Evolutionary conservation across 2,113 vertebrate genomes (phyloP).

Genomic region (Sebastes schlegelii): DNA sequence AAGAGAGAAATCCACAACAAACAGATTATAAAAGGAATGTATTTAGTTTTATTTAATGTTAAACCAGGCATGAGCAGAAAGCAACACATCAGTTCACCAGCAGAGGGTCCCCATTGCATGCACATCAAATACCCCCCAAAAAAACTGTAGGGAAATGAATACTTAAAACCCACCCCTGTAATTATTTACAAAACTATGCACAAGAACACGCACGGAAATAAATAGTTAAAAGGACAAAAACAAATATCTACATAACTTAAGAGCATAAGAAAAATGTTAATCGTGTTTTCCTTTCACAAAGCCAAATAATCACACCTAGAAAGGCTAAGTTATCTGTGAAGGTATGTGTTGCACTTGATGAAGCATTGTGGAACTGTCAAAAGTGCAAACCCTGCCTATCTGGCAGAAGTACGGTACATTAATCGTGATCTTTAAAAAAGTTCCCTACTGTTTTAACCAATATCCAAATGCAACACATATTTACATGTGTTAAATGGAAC

Average conservation of each 20-base stretch:
- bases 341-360: conserved; percentile 35
- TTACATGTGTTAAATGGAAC: conserved; percentile 24
- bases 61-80: conserved; percentile 61
- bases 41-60: conserved; percentile 75
- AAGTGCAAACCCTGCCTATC: conserved; percentile 68
- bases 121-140: conserved; percentile 51
- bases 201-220: conserved; percentile 91
- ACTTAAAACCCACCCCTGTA: conserved; percentile 48
- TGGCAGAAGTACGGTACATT: conserved; percentile 6
- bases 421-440: conserved; percentile 15
- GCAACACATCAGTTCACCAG: conserved; percentile 68
- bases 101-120: conserved; percentile 69
- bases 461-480: conserved; percentile 15
- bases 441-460: background rate
- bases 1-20: conserved; percentile 21
- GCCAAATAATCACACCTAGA: conserved; percentile 51
- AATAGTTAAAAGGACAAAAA: conserved; percentile 85
- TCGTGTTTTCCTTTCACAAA: conserved; percentile 58
- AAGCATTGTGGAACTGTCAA: conserved; percentile 17
- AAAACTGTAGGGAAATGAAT: conserved; percentile 28
- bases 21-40: conserved; percentile 71
- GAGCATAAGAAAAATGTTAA: conserved; percentile 75
- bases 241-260: conserved; percentile 87
- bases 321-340: conserved; percentile 52
- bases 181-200: conserved; percentile 85